Percentiles rank a stretch among this genome's conserved stretches.
Evolutionary conservation across 1,140 invertebrate genomes (phyloP).

Genomic region (Arion vulgaris): DNA sequence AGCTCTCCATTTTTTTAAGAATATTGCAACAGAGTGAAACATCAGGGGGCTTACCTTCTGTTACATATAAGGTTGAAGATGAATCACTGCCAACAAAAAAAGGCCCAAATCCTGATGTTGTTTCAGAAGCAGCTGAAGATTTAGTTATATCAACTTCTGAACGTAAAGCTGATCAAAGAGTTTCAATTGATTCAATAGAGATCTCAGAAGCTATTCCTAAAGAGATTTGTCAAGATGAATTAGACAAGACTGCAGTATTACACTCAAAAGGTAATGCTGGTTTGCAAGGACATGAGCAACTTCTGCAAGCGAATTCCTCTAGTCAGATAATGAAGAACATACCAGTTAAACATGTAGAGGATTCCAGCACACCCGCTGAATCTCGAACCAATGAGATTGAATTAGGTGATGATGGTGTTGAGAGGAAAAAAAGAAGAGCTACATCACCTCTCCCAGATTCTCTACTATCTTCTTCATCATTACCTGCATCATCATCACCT

Average conservation of each 20-base stretch:
- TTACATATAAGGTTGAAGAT: neutral
- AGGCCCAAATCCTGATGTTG: neutral
- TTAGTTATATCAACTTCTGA: neutral
- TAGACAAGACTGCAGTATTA: too few species aligned
- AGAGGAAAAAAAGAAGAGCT: neutral
- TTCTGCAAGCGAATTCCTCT: neutral
- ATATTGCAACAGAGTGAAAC: neutral
- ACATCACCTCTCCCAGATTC: neutral
- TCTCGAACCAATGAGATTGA: neutral
- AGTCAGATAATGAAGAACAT: neutral
- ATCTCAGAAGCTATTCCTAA: neutral
- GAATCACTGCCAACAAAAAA: neutral
- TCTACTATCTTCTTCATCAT: neutral
- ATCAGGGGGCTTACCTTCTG: neutral
- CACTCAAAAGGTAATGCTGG: neutral
- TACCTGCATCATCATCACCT: neutral
- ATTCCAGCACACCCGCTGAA: neutral
- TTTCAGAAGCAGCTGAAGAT: neutral
- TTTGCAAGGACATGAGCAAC: neutral
- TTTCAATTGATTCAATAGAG: neutral
- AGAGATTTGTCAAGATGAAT: neutral
- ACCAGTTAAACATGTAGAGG: neutral
- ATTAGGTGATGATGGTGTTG: neutral
- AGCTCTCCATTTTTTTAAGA: neutral
- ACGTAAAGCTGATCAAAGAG: neutral